Evolutionary conservation across 1,140 invertebrate species (phyloP), one percentile per base, ranked within the genome.

Genomic region (Drosophila micromelanica): DNA sequence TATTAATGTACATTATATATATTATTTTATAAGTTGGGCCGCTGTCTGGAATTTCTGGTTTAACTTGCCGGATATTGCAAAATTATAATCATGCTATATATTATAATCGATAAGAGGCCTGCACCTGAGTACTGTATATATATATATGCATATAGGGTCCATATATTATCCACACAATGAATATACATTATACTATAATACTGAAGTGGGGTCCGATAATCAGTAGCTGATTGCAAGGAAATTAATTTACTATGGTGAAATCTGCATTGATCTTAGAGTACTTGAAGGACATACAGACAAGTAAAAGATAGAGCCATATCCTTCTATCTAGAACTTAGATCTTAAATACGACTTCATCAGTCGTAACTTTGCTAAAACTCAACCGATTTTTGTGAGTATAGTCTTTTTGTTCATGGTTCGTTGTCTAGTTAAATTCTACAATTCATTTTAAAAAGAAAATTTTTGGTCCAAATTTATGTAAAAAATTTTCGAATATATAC

Each of bases 41-140:
- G 8, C 23, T 8, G 23, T 15, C 15, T 51, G 27, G 46, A 32
- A 48, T 57, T 38, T 23, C 37, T 59, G 67, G 59, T 62, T 52
- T 52, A 54, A 62, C 40, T 46, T 62, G 67, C 69, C 69, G 69
- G 62, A 67, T 65, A 72, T 72, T 65, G 69, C 69, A 57, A 54
- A 67, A 72, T 67, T 5, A n/a, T 45, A 57, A 45, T 57, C 40
- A 15, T 45, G 5, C 13, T 45, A 12, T 32, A 57, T 42, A 8
- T 49, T 17, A 45, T 57, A 57, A 17, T 37, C 45, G 27, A 40
- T 57, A 46, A 45, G 51, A 45, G 42, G 62, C 40, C 52, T 32
- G 65, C 56, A 68, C 9, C 20, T 37, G 23, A 38, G 27, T 32
- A n/a, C 27, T 35, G 6, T 35, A 35, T 8, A 32, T 30, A 51